phyloP scores from a whole-genome alignment of 2,113 vertebrate genomes.

The Brienomyrus longianalis region DNA sequence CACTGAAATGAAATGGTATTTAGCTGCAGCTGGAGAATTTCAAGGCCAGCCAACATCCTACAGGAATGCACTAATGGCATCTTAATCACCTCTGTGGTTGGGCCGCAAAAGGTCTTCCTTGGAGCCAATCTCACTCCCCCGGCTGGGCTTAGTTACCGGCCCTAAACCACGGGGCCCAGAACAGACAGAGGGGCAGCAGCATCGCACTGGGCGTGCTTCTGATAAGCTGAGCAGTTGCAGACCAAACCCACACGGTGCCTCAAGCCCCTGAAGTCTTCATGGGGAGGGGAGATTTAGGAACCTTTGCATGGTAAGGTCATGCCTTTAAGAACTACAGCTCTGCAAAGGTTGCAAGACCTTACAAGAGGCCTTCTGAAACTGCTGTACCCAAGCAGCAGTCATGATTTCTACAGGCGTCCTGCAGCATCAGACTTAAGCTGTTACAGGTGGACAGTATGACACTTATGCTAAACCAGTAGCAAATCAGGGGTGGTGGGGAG shows the following conservation, averaged over 20 bases:
- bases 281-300: neutral
- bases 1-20: neutral
- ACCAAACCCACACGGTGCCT: neutral
- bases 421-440: neutral
- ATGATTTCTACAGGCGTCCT: neutral
- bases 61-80: slow-evolving; percentile 22
- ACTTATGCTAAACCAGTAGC: neutral
- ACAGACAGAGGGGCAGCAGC: slow-evolving; percentile 11
- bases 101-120: slow-evolving; percentile 14
- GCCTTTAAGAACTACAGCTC: neutral
- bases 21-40: slow-evolving; percentile 23
- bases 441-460: neutral
- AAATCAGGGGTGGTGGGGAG: neutral
- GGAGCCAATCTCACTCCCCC: neutral
- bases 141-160: neutral
- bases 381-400: neutral
- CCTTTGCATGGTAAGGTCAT: neutral
- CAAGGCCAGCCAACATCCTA: slow-evolving; percentile 21
- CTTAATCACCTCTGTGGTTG: slow-evolving; percentile 19
- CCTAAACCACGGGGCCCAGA: neutral
- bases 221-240: slow-evolving; percentile 13
- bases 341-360: neutral
- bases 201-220: neutral
- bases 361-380: neutral
- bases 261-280: neutral